Evolutionary conservation across 2,113 vertebrate species (phyloP).

Genomic region (Stegostoma tigrinum): DNA sequence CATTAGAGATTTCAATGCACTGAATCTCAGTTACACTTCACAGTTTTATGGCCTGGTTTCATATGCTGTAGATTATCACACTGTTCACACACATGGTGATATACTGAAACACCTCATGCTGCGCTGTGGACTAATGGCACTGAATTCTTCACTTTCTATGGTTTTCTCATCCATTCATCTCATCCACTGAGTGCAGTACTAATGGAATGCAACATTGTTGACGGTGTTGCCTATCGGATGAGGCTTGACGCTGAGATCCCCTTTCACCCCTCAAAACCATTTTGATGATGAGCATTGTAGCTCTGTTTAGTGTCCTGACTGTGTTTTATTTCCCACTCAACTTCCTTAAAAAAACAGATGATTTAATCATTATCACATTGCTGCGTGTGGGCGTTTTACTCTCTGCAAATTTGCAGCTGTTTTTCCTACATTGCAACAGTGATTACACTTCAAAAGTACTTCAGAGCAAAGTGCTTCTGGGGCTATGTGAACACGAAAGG

Average conservation of each 20-base stretch:
- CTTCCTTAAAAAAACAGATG: no score
- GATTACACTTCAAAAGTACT: no score
- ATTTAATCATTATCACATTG: no score
- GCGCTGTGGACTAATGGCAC: neutral
- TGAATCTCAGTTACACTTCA: constrained; percentile 9
- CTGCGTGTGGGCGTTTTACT: no score
- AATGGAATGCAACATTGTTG: neutral
- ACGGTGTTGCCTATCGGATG: no score
- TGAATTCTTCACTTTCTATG: neutral
- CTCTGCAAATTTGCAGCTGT: no score
- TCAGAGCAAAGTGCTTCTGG: neutral
- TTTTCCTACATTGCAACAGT: no score
- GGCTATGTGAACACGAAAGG: neutral
- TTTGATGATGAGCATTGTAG: no score
- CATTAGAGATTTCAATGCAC: neutral
- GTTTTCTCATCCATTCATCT: neutral
- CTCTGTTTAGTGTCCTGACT: no score
- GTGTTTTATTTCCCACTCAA: no score
- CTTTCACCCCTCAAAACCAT: no score
- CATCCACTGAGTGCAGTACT: neutral
- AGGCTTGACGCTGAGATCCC: no score
- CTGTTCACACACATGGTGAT: neutral
- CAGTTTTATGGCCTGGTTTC: neutral
- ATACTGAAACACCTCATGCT: neutral
- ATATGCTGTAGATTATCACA: neutral